These are phyloP conservation scores for Sphyrna mokarran DNA, from an alignment of 2,113 vertebrate species.

Conservation along the genomic window DNA sequence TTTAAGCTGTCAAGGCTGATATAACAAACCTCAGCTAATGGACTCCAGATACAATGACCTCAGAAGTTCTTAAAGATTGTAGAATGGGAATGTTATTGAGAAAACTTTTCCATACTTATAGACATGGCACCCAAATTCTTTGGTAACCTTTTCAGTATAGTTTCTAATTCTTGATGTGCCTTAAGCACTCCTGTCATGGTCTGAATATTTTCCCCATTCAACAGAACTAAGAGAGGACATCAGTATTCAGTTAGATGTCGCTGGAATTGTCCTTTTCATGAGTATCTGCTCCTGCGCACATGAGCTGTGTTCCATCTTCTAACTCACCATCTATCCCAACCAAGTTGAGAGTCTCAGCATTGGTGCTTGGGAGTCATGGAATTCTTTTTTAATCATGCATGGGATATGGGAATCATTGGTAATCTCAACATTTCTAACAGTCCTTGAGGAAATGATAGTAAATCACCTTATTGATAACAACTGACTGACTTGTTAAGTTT, in stretches of 20 bases:
- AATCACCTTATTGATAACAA: too few species aligned
- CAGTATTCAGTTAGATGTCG: not conserved
- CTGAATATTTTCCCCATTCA: not conserved
- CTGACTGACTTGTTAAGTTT: too few species aligned
- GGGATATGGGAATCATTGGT: too few species aligned
- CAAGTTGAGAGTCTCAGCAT: not conserved
- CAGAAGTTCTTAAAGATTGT: not conserved
- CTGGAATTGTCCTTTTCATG: not conserved
- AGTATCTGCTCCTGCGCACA: not conserved
- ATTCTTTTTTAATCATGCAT: too few species aligned
- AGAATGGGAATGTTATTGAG: not conserved
- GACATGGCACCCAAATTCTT: not conserved
- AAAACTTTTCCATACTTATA: not conserved
- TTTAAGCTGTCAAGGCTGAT: not conserved
- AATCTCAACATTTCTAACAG: too few species aligned
- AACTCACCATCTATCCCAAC: not conserved
- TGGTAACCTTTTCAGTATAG: not conserved
- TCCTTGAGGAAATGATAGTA: too few species aligned
- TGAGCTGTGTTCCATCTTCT: not conserved
- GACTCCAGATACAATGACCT: not conserved
- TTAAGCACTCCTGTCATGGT: not conserved
- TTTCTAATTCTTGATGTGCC: not conserved
- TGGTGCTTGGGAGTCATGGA: not conserved
- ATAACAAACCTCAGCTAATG: not conserved
- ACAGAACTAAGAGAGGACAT: not conserved